Evolutionary conservation across 2,113 vertebrate genomes (phyloP).

Genomic region (Cervus canadensis): DNA sequence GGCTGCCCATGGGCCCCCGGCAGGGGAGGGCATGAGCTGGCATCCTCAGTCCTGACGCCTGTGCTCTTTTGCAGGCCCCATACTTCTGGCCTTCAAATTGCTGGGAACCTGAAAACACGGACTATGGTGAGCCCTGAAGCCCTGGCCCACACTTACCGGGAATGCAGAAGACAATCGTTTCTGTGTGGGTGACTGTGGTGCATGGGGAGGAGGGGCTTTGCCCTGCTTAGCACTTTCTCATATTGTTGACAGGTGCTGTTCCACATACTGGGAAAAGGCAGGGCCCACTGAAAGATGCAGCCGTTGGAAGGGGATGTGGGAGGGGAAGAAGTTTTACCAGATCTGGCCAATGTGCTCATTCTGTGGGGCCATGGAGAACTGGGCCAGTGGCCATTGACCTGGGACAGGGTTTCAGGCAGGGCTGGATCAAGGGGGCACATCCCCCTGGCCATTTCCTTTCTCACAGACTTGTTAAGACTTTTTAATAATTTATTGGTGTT

Average conservation of each 20-base stretch:
- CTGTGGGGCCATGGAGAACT: neutral
- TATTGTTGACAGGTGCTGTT: neutral
- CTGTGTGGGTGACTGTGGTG: neutral
- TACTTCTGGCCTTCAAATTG: conserved; percentile 99
- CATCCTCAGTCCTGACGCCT: neutral
- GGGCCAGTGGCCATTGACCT: neutral
- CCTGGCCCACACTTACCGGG: neutral
- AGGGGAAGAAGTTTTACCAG: neutral
- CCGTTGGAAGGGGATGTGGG: neutral
- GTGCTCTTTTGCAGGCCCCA: conserved; percentile 87
- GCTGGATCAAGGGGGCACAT: neutral
- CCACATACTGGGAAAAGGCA: neutral
- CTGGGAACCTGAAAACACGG: conserved; percentile 98
- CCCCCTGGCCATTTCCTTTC: neutral
- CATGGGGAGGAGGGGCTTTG: neutral
- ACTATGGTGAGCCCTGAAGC: conserved; percentile 88
- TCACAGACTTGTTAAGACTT: neutral
- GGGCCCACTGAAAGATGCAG: neutral
- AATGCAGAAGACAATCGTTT: neutral
- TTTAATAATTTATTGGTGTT: neutral
- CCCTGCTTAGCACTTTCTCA: neutral
- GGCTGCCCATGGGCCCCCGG: neutral
- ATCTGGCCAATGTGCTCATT: neutral
- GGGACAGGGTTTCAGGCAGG: neutral
- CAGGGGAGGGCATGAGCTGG: neutral